Base-by-base conservation (phyloP, 2,888 invertebrate species). In the Cybosia mesomella region DNA sequence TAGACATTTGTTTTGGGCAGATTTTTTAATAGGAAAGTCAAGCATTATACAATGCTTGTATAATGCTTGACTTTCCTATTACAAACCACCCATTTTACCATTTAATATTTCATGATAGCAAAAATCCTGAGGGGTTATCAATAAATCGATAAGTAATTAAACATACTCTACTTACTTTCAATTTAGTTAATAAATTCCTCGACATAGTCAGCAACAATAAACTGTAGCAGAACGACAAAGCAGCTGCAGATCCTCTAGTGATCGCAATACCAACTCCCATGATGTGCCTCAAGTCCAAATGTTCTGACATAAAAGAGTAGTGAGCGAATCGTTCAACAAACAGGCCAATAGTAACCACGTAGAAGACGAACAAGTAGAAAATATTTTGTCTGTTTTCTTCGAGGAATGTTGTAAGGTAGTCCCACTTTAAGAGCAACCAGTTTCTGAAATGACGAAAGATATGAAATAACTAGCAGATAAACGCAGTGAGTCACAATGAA, bases 191-290 rank as follows among this genome's bases (percentile, higher is more conserved):
- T 28, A 99, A 95, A 91, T 99, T 99, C 85, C 96, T 95, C 4
- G 98, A 99, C 98, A 99, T 98, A 2, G 99, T 99, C 32, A 99
- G 92, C 53, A 99, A 93, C 0, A 99, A 95, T 13, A 99, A 95
- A 80, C 98, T 98, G 92, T 99, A 99, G 91, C 98, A 98, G 91
- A 99, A 99, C 0, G 99, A 99, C 10, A 99, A 89, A 0, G 99
- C 98, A 0, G 98, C 99, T 0, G 99, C 99, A 0, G 99, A 98
- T 22, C 99, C 99, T 88, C 99, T 95, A 0, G 99, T 99, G 79
- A 99, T 98, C 10, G 99, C 99, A 63, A 99, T 99, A 0, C 99
- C 99, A 2, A 98, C 98, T 1, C 99, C 99, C 99, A 99, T 99
- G 58, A 99, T 99, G 85, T 99, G 98, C 1, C 99, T 95, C 79